Percentiles rank a stretch among this genome's conserved stretches.
phyloP scores from a whole-genome alignment of 1,140 invertebrate genomes.

The Diorhabda carinulata region DNA sequence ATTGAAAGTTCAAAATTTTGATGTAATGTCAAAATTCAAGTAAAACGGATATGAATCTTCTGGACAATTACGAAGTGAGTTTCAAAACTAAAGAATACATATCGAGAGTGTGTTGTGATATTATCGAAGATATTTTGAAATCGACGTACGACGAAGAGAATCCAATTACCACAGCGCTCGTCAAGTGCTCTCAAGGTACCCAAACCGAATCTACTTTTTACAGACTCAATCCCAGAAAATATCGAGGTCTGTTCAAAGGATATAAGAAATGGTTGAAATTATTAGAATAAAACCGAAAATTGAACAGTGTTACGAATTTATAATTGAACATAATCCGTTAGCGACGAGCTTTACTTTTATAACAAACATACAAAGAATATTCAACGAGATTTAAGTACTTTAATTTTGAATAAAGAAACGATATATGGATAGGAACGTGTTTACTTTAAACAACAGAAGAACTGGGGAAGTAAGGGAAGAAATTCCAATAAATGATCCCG shows the following conservation, averaged over 20 bases:
- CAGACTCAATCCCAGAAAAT: background rate
- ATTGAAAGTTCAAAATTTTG: no score
- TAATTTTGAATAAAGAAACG: background rate
- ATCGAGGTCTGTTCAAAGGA: background rate
- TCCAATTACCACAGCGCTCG: conserved; percentile 21
- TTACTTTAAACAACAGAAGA: conserved; percentile 6
- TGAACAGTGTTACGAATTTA: background rate
- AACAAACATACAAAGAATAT: no score
- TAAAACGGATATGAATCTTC: conserved; percentile 15
- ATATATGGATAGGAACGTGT: conserved; percentile 10
- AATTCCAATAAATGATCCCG: background rate
- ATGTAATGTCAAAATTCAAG: conserved; percentile 17
- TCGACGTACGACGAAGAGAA: conserved; percentile 32
- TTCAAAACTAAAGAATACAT: conserved; percentile 29
- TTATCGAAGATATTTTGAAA: conserved; percentile 30
- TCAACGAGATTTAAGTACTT: no score
- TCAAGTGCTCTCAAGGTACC: conserved; percentile 25
- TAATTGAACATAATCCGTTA: background rate
- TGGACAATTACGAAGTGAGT: conserved; percentile 15
- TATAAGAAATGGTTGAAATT: conserved; percentile 13
- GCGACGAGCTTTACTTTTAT: no score
- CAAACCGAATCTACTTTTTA: conserved; percentile 21
- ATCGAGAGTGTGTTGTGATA: conserved; percentile 26
- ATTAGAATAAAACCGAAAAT: background rate
- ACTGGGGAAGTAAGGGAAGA: background rate